Evolutionary conservation across 1,140 invertebrate species (phyloP).

Genomic region (Trypoxylus dichotomus): DNA sequence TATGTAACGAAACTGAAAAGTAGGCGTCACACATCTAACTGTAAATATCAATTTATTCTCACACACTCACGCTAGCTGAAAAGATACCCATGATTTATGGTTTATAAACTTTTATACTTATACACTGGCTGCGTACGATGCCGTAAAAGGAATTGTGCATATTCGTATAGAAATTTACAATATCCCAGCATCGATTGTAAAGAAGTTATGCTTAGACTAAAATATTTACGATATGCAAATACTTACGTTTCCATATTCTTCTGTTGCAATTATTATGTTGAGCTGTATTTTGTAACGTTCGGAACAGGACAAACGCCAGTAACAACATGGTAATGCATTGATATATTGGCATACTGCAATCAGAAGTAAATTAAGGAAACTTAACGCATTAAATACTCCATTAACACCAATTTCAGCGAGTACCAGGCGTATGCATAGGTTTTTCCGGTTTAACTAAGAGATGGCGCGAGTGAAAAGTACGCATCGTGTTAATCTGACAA

Average conservation of each 20-base stretch:
- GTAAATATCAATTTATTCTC: conserved; percentile 4
- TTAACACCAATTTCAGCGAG: no score
- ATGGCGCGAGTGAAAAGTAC: no score
- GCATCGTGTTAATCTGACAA: no score
- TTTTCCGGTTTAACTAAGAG: no score
- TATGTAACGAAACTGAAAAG: conserved; percentile 2
- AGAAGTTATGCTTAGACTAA: background rate
- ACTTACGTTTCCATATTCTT: background rate
- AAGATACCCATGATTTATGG: background rate
- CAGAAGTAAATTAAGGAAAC: no score
- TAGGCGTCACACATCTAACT: background rate
- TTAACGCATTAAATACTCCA: no score
- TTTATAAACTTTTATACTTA: background rate
- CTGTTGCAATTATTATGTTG: background rate
- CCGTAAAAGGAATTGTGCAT: background rate
- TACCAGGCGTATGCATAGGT: no score
- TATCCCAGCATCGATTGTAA: background rate
- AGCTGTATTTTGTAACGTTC: no score
- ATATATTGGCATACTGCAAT: no score
- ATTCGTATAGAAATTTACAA: background rate
- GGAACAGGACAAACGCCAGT: no score
- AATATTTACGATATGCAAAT: background rate
- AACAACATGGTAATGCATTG: no score
- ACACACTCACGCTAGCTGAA: background rate
- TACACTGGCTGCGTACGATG: background rate